phyloP scores from a whole-genome alignment of 1,140 invertebrate species.

The Apis dorsata region DNA sequence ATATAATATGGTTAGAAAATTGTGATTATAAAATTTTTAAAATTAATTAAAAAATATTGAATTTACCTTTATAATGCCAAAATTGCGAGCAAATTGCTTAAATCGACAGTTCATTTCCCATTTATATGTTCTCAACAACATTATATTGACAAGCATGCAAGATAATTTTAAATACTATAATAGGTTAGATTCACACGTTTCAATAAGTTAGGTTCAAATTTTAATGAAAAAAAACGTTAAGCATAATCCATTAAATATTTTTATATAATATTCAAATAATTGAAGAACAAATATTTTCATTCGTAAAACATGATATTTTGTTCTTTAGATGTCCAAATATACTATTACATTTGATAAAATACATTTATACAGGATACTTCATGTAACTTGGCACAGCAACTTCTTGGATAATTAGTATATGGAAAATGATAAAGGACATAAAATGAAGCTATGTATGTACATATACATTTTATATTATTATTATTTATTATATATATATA shows the following conservation, averaged over 20 bases:
- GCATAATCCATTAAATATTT: neutral
- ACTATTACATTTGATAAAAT: neutral
- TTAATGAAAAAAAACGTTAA: neutral
- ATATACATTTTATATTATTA: too few relatives aligned
- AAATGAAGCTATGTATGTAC: too few relatives aligned
- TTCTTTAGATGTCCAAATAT: neutral
- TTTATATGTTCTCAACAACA: constrained; percentile 41
- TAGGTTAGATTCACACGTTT: neutral
- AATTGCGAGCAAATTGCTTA: constrained; percentile 56
- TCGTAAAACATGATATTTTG: neutral
- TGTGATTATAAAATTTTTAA: neutral
- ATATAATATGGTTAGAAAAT: neutral
- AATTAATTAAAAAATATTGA: neutral
- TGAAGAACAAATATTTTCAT: neutral
- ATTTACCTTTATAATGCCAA: constrained; percentile 63
- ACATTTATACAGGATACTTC: too few relatives aligned
- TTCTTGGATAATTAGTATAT: too few relatives aligned
- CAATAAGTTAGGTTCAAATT: neutral
- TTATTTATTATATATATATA: too few relatives aligned
- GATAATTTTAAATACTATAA: neutral
- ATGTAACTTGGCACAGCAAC: neutral
- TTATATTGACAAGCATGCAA: neutral
- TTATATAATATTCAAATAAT: neutral
- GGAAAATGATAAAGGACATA: too few relatives aligned
- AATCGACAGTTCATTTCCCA: constrained; percentile 52